These are phyloP conservation scores for Hyposmocoma kahamanoa DNA, from an alignment of 1,140 invertebrate species.

Conservation along the genomic window DNA sequence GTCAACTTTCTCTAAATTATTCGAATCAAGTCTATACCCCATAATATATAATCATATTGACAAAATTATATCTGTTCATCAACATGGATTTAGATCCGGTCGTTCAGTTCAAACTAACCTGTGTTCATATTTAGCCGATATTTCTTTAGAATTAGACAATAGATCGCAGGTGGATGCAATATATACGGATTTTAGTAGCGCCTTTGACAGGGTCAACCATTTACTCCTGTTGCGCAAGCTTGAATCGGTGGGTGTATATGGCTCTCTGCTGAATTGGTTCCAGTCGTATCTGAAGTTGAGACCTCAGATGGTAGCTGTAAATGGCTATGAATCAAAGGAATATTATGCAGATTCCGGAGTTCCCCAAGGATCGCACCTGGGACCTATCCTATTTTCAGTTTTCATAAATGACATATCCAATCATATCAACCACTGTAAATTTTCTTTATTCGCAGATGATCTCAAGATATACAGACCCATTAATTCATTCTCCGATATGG, in stretches of 20 bases:
- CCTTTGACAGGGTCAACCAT: not conserved
- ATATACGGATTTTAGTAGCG: not conserved
- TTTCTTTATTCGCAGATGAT: constrained; percentile 9
- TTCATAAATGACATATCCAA: constrained; percentile 28
- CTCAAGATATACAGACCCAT: constrained; percentile 13
- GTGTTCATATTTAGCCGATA: not conserved
- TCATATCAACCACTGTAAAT: constrained; percentile 4
- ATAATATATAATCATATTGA: not conserved
- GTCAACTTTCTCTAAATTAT: not conserved
- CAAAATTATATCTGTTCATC: not conserved
- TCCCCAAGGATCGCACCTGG: constrained; percentile 36
- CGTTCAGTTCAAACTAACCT: not conserved
- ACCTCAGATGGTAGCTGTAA: constrained; percentile 6
- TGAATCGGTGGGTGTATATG: not conserved
- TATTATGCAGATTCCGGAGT: constrained; percentile 28
- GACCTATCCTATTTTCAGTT: constrained; percentile 30
- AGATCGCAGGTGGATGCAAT: not conserved
- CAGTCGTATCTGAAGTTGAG: not conserved
- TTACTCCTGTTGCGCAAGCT: not conserved
- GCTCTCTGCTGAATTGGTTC: not conserved
- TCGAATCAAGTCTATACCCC: not conserved
- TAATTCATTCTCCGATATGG: not conserved
- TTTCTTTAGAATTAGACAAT: not conserved
- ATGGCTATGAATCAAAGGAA: constrained; percentile 10
- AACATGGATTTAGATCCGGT: not conserved